A percentile compares a stretch with the other conserved stretches of the same genome.
These are phyloP conservation scores for Pachypeltis micranthus DNA, from an alignment of 1,140 invertebrate species.

Conservation along the genomic window DNA sequence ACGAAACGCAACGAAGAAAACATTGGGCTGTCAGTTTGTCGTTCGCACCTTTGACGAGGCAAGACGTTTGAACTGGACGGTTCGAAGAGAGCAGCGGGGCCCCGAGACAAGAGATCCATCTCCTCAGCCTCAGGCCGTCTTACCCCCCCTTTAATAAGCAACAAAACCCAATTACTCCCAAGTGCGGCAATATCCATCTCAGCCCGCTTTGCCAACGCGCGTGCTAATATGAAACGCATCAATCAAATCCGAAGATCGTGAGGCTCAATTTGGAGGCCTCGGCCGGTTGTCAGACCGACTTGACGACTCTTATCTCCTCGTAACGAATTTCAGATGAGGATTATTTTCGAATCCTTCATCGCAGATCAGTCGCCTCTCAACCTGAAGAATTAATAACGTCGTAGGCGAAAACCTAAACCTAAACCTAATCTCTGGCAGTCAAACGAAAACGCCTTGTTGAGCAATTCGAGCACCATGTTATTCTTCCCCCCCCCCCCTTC, in stretches of 20 bases:
- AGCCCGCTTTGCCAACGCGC: neutral
- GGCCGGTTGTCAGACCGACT: neutral
- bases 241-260: neutral
- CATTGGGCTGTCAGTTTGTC: neutral
- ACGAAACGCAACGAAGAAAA: slow-evolving; percentile 8
- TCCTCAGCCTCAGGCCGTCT: too few relatives aligned
- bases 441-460: too few relatives aligned
- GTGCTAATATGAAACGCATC: slow-evolving; percentile 8
- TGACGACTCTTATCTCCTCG: neutral
- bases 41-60: slow-evolving; percentile 7
- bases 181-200: neutral
- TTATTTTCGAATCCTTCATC: too few relatives aligned
- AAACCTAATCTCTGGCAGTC: too few relatives aligned
- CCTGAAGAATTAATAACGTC: too few relatives aligned
- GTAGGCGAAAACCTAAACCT: too few relatives aligned
- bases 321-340: slow-evolving; percentile 5
- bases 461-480: too few relatives aligned
- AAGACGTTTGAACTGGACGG: too few relatives aligned
- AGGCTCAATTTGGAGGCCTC: neutral
- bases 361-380: too few relatives aligned
- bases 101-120: too few relatives aligned
- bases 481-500: too few relatives aligned
- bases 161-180: slow-evolving; percentile 6
- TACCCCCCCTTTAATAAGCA: slow-evolving; percentile 4
- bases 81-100: too few relatives aligned